Evolutionary conservation across 2,888 invertebrate species (phyloP), one percentile per base, ranked within the genome.

Genomic region (Spodoptera exigua): DNA sequence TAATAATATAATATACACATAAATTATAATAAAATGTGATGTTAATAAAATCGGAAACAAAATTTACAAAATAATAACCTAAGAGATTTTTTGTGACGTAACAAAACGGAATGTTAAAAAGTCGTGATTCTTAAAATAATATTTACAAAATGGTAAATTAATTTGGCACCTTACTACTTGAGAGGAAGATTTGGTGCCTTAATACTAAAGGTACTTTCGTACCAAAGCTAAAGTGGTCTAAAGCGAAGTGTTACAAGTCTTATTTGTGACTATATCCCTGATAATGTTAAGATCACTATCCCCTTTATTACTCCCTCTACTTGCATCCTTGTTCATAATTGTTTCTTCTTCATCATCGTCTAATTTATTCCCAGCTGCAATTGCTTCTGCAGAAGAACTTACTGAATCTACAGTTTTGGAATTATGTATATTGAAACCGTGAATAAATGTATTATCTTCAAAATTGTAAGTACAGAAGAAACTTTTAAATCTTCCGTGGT

Each of bases 131-230:
- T 66, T 76, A 75, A 72, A 74, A 61, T 58, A 74, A 76, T 83
- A 83, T 81, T 78, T 83, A 80, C 80, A 82, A 72, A 27, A 66
- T 61, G 21, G 75, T 66, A 60, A 70, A 61, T 67, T 67, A 68
- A 54, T 80, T 83, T 80, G 83, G 81, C 83, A 83, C 80, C 79
- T 63, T 62, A 27, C 66, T 64, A 76, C 59, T 36, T 67, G 57
- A 71, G 65, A 74, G 70, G 68, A 62, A 79, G 69, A 60, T 65
- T 63, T 14, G 74, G 81, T 78, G 81, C 80, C 81, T 41, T 62
- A 73, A 70, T 62, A 65, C 58, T 74, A 71, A 48, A 56, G 61
- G 76, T 76, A 78, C 79, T 60, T 41, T 62, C 55, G 72, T 74
- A 75, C 64, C 76, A 35, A 71, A 64, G 76, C 72, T 66, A 76